Base-by-base conservation (phyloP, 1,140 invertebrate genomes). In the Pogonomyrmex barbatus region DNA sequence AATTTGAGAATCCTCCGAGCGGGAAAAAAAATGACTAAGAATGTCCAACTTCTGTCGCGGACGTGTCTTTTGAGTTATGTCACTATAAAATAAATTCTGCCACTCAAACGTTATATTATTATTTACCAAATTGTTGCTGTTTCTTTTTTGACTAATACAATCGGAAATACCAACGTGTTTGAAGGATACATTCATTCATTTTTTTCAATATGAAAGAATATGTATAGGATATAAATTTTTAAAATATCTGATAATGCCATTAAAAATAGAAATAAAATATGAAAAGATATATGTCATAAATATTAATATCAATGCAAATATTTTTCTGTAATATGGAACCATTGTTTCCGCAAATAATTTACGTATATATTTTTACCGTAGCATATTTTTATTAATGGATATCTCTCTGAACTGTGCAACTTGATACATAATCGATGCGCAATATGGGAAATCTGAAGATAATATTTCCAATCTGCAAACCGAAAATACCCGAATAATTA, bases 301-400 rank as follows among this genome's bases (percentile, higher is more conserved):
- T 83, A 83, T 83, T 83, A 83, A 83, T 62, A 83, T 83, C 68
- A 75, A 60, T 73, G 68, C 42, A 75, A 83, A 83, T 75, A 83
- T 75, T 83, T 73, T 75, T 83, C 24, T 47, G 54, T 75, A 83
- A 73, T 50, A 68, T 83, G 79, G 79, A 75, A 30, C 54, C 79
- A 73, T 82, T 73, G 68, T 83, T 73, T 60, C 30, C 12, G 17
- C 54, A 83, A 83, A 83, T 83, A 75, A 83, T 83, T 73, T 75
- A 83, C 68, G 54, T 60, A 60, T 60, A 82, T 36, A 75, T 75
- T 83, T 82, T 82, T 82, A 36, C 54, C 24, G 33, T 52, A 60
- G 39, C 47, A 47, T 73, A 73, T 82, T 82, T 83, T 83, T 83
- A 83, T 62, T 83, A 83, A 75, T 73, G 68, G 45, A 50, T 62